phyloP scores from a whole-genome alignment of 2,113 vertebrate species.

The Arvicanthis niloticus region DNA sequence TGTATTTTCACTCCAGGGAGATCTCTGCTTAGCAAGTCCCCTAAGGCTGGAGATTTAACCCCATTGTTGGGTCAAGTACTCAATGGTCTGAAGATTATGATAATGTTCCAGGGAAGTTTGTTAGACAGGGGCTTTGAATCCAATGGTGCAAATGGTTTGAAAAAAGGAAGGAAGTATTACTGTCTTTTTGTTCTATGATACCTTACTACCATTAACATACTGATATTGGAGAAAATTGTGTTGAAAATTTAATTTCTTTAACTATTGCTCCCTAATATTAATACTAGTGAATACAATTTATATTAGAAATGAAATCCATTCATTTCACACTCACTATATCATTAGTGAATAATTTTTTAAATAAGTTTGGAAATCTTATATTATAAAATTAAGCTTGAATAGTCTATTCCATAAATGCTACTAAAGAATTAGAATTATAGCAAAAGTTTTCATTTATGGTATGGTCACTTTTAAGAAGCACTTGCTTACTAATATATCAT shows the following conservation, averaged over 20 bases:
- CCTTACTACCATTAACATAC: neutral
- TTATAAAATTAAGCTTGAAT: conserved; percentile 31
- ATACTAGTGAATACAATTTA: conserved; percentile 2
- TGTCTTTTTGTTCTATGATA: neutral
- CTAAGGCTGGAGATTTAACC: conserved; percentile 29
- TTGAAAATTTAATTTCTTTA: neutral
- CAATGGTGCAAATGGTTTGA: neutral
- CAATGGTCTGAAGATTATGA: neutral
- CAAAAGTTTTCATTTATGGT: neutral
- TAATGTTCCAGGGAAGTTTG: neutral
- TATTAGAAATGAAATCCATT: conserved; percentile 37
- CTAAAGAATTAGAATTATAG: conserved; percentile 12
- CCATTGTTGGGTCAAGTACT: neutral
- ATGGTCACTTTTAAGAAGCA: neutral
- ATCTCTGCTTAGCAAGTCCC: neutral
- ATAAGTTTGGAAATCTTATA: neutral
- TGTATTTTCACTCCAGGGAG: conserved; percentile 47
- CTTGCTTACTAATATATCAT: neutral
- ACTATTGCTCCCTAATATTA: neutral
- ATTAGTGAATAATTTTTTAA: conserved; percentile 1
- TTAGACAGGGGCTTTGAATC: neutral
- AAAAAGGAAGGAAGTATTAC: neutral
- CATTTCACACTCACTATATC: conserved; percentile 2
- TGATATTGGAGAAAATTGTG: conserved; percentile 6
- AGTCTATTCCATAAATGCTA: neutral